These are phyloP conservation scores for Chrysaora quinquecirrha DNA, from an alignment of 30 jellyfish, hydroid and myxozoan genomes.

Conservation along the genomic window DNA sequence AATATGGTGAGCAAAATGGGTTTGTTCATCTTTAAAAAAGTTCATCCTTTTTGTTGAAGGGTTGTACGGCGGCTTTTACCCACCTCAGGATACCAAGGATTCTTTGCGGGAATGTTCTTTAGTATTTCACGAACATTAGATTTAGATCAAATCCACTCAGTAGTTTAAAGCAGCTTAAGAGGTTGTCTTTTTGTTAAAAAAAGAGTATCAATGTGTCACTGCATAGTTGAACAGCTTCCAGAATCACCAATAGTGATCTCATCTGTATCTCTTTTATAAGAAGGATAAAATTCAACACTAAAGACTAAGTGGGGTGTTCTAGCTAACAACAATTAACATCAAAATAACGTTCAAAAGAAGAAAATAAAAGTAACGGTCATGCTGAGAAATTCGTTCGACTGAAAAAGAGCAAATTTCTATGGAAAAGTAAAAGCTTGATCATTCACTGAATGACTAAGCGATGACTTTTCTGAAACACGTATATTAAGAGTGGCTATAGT, in stretches of 20 bases:
- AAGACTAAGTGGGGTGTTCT: not conserved
- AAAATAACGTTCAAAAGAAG: not conserved
- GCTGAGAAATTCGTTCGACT: not conserved
- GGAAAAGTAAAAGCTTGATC: too few species aligned
- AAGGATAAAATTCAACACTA: not conserved
- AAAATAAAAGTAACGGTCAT: not conserved
- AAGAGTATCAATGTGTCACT: not conserved
- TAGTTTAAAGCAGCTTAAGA: constrained; percentile 8
- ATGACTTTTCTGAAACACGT: too few species aligned
- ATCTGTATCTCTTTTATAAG: not conserved
- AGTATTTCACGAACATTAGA: constrained; percentile 11
- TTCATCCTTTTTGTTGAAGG: not conserved
- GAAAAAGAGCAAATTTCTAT: too few species aligned
- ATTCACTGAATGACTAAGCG: too few species aligned
- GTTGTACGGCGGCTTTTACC: not conserved
- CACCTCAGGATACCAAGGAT: constrained; percentile 5
- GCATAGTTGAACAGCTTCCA: constrained; percentile 3
- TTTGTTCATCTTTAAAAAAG: too few species aligned
- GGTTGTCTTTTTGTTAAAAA: not conserved
- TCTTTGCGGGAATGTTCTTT: constrained; percentile 7
- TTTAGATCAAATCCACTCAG: constrained; percentile 35
- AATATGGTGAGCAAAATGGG: too few species aligned
- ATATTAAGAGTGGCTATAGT: too few species aligned
- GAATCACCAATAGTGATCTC: not conserved
- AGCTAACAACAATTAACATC: not conserved